Evolutionary conservation across 2,888 invertebrate genomes (phyloP).

Genomic region (Acleris laterana): DNA sequence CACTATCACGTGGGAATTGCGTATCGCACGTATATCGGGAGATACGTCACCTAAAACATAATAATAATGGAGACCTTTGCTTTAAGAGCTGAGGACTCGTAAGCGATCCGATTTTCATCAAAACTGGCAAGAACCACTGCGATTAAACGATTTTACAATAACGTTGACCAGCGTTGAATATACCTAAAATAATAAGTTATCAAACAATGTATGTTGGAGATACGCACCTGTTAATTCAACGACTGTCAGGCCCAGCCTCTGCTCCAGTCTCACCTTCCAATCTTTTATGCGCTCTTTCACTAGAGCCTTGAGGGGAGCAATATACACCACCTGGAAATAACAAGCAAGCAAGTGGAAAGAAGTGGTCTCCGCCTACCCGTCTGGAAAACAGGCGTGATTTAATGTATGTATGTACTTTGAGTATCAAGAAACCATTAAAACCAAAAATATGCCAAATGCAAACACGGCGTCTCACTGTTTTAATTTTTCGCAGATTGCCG

Average conservation of each 20-base stretch:
- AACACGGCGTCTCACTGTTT: no score
- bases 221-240: constrained; percentile 96
- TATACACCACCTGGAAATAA: constrained; percentile 93
- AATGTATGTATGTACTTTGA: no score
- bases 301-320: constrained; percentile 98
- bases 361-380: no score
- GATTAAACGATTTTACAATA: background rate
- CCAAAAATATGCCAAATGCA: no score
- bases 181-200: background rate
- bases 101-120: no score
- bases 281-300: constrained; percentile 98
- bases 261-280: constrained; percentile 93
- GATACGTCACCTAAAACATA: constrained; percentile 85
- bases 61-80: constrained; percentile 25
- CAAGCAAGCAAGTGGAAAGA: no score
- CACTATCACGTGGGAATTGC: constrained; percentile 95
- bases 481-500: no score
- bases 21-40: constrained; percentile 93
- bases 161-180: background rate
- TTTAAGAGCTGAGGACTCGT: background rate
- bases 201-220: background rate
- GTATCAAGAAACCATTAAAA: no score
- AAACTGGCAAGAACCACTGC: no score
- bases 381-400: no score
- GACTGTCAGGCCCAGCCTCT: constrained; percentile 90